phyloP scores from a whole-genome alignment of 2,113 vertebrate genomes.

The Nannobrachium achirus region DNA sequence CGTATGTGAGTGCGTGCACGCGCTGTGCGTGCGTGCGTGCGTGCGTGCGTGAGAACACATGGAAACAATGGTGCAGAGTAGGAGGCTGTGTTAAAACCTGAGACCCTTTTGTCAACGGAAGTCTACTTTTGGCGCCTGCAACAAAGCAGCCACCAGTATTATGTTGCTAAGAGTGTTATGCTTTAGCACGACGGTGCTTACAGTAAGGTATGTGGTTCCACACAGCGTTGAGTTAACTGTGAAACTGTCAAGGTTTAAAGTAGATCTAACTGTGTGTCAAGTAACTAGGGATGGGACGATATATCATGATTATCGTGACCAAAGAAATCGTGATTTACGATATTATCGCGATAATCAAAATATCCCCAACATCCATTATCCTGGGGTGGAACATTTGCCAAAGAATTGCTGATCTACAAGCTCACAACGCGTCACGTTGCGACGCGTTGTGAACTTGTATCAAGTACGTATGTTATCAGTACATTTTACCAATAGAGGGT shows the following conservation, averaged over 20 bases:
- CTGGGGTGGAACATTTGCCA: too few species aligned
- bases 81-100: not conserved
- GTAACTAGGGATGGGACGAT: too few species aligned
- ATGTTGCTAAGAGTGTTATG: not conserved
- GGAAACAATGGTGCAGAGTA: not conserved
- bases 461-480: too few species aligned
- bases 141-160: not conserved
- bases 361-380: too few species aligned
- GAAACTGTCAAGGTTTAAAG: not conserved
- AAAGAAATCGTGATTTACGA: too few species aligned
- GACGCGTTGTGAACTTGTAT: too few species aligned
- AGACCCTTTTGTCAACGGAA: conserved; percentile 23
- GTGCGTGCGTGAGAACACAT: conserved; percentile 1
- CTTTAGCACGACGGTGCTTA: not conserved
- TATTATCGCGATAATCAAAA: too few species aligned
- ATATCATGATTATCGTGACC: too few species aligned
- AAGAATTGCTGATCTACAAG: too few species aligned
- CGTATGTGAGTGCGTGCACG: not conserved
- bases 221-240: not conserved
- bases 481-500: too few species aligned
- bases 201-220: not conserved
- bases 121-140: not conserved
- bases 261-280: conserved; percentile 3
- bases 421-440: too few species aligned
- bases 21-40: not conserved